Evolutionary conservation across 2,113 vertebrate species (phyloP).

Genomic region (Tyto alba): DNA sequence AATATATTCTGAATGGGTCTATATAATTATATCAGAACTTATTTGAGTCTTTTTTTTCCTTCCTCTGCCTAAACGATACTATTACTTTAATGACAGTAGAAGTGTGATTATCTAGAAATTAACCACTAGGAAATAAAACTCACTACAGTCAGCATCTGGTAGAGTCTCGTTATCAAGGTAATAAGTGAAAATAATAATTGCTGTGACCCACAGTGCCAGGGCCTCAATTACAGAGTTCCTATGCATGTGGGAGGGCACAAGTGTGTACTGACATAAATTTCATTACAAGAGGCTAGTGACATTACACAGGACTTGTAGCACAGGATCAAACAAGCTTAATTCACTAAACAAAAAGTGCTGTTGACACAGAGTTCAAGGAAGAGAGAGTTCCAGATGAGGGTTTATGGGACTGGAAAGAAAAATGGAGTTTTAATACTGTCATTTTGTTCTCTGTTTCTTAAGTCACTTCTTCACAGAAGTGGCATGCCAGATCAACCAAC

Average conservation of each 20-base stretch:
- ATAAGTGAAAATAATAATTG: not conserved
- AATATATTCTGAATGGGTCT: conserved; percentile 4
- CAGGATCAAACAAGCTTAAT: not conserved
- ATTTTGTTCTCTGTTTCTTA: not conserved
- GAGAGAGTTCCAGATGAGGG: not conserved
- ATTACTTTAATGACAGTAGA: not conserved
- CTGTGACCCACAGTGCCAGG: not conserved
- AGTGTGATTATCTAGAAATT: not conserved
- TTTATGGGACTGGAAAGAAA: not conserved
- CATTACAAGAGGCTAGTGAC: not conserved
- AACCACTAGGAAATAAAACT: conserved; percentile 12
- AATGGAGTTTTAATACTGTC: not conserved
- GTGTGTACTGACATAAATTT: not conserved
- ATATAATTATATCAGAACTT: not conserved
- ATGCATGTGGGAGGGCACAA: not conserved
- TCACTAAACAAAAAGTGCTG: not conserved
- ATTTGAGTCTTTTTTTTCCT: not conserved
- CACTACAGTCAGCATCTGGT: not conserved
- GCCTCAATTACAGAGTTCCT: not conserved
- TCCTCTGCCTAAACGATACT: not conserved
- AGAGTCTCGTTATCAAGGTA: not conserved
- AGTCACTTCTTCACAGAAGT: conserved; percentile 12
- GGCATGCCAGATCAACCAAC: conserved; percentile 2
- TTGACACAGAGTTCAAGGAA: not conserved
- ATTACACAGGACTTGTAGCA: not conserved